Conservation (phyloP, 2,888 invertebrate genomes). For the Xestia ashworthii region DNA sequence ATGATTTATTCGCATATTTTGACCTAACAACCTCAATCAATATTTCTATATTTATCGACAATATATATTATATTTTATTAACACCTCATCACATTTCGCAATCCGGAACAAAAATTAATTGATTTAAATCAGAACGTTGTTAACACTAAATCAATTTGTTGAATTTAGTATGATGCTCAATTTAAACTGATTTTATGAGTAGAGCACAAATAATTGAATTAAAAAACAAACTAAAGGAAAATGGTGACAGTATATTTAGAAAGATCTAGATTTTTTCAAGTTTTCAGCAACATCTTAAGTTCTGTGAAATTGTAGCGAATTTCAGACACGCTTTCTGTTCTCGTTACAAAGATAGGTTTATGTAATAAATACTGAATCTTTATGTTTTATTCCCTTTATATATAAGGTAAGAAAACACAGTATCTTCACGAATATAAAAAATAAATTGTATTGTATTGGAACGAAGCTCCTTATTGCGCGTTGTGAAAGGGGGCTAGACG, state of each 20-base stretch:
- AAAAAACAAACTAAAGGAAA: not conserved
- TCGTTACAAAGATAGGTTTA: slow-evolving; percentile 38
- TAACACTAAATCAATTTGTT: slow-evolving; percentile 9
- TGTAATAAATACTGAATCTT: slow-evolving; percentile 37
- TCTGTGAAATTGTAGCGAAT: slow-evolving; percentile 60
- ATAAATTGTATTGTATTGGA: not conserved
- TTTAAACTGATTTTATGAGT: slow-evolving; percentile 17
- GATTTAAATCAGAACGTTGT: slow-evolving; percentile 5
- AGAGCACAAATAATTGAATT: slow-evolving; percentile 7
- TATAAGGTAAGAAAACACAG: not conserved
- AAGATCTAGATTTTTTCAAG: slow-evolving; percentile 18
- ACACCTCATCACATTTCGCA: slow-evolving; percentile 14
- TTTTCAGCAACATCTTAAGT: slow-evolving; percentile 38
- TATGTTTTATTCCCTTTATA: slow-evolving; percentile 8
- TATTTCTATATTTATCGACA: slow-evolving; percentile 1
- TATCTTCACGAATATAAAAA: not conserved
- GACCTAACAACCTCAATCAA: slow-evolving; percentile 43
- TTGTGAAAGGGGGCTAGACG: no score
- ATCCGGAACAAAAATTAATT: slow-evolving; percentile 9
- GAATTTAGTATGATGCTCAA: not conserved
- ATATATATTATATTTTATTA: not conserved
- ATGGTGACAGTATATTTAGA: not conserved
- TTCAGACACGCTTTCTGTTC: slow-evolving; percentile 55
- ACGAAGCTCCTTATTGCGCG: no score
- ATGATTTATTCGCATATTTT: slow-evolving; percentile 34